phyloP scores from a whole-genome alignment of 2,113 vertebrate genomes.

The Chaetorhynchus papuensis region DNA sequence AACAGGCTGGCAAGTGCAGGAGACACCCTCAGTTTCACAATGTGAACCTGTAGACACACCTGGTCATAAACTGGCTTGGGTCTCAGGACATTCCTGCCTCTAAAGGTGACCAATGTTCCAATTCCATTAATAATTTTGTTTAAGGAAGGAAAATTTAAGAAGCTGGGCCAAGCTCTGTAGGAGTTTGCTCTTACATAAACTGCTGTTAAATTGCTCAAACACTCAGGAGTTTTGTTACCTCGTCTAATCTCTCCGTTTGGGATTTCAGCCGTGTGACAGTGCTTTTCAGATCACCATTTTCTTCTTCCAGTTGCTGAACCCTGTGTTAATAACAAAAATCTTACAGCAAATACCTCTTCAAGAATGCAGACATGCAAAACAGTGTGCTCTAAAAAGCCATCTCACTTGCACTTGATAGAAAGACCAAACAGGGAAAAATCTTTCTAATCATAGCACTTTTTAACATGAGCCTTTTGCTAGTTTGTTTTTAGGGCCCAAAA shows the following conservation, averaged over 20 bases:
- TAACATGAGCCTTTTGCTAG: not conserved
- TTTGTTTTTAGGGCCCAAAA: not conserved
- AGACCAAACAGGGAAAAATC: not conserved
- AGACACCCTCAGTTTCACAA: not conserved
- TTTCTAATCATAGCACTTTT: not conserved
- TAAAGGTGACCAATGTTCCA: not conserved
- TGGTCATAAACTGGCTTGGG: not conserved
- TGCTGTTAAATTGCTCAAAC: not conserved
- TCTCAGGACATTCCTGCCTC: not conserved
- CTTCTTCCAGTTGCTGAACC: conserved; percentile 89
- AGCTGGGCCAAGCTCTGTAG: not conserved
- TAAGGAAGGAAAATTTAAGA: not conserved
- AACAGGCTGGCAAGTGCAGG: not conserved
- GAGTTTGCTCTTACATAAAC: not conserved
- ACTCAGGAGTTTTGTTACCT: conserved; percentile 73
- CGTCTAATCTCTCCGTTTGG: conserved; percentile 90
- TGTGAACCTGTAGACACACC: not conserved
- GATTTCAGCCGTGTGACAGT: conserved; percentile 84
- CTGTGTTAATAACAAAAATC: conserved; percentile 64
- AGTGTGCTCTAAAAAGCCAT: not conserved
- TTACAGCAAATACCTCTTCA: not conserved
- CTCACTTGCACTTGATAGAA: not conserved
- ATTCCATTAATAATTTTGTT: not conserved
- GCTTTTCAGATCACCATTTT: conserved; percentile 80
- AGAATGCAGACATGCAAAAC: not conserved